phyloP scores from a whole-genome alignment of 2,113 vertebrate species.

The Spea multiplicata region DNA sequence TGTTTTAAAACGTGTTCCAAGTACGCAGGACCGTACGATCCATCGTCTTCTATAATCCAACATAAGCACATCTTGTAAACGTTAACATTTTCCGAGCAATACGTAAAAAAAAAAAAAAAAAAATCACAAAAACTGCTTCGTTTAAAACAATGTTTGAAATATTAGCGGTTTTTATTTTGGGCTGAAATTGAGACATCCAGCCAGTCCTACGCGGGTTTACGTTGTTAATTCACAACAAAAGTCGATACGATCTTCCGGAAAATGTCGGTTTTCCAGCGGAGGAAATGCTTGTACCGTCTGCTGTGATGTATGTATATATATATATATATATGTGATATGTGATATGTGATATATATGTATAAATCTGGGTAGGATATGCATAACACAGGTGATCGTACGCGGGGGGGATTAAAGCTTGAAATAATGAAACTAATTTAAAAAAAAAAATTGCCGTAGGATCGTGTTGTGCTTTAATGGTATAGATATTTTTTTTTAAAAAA shows the following conservation, averaged over 20 bases:
- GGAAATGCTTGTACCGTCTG: not conserved
- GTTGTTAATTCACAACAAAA: not conserved
- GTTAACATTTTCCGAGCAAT: too few species aligned
- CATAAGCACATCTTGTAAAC: too few species aligned
- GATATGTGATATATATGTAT: slow-evolving; percentile 16
- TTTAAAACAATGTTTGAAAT: too few species aligned
- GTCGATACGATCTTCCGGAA: not conserved
- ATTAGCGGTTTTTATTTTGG: too few species aligned
- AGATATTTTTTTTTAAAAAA: slow-evolving; percentile 56
- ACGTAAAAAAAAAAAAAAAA: too few species aligned
- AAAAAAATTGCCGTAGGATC: not conserved
- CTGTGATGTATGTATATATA: not conserved
- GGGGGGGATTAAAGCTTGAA: too few species aligned
- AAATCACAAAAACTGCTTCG: too few species aligned
- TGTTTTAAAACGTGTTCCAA: too few species aligned
- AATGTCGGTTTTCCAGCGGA: not conserved
- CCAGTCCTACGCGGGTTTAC: not conserved
- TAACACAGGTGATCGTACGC: not conserved
- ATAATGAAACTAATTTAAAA: too few species aligned
- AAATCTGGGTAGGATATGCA: not conserved
- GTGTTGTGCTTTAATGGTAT: slow-evolving; percentile 20
- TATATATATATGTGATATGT: too few species aligned
- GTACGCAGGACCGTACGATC: too few species aligned
- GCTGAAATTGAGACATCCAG: not conserved
- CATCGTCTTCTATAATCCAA: too few species aligned